Evolutionary conservation across 2,797 vertebrate genomes (phyloP), one percentile per base, ranked within the genome.

Genomic region (Neomorphus geoffroyi): DNA sequence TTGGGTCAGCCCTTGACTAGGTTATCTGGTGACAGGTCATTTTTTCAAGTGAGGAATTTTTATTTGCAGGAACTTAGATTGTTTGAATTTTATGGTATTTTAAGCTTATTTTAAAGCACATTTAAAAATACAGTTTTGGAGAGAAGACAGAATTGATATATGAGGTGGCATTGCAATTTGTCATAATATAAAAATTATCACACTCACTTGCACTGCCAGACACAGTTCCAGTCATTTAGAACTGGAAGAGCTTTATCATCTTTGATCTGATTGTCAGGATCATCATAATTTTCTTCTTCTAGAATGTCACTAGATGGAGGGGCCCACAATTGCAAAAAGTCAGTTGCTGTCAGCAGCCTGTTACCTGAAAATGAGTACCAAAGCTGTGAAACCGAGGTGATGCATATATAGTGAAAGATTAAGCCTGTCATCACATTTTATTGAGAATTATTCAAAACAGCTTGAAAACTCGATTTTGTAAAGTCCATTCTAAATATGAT

Each of bases 181-280:
- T 86, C 51, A 89, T 73, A 73, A 50, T 48, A 57, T 27, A 75
- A 74, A 91, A 78, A 62, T 80, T 78, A 72, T 97, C 98, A 97
- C 97, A 99, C 99, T 98, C 97, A 99, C 99, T 99, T 99, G 99
- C 99, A 99, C 97, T 99, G 99, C 99, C 99, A 99, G 96, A 99
- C 93, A 96, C 99, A 99, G 93, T 98, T 99, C 99, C 99, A 99
- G 97, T 99, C 99, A 95, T 98, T 99, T 92, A 99, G 98, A 96
- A 98, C 95, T 3, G 98, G 99, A 80, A 98, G 98, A 88, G 98
- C 96, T 98, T 98, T 98, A 97, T 98, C 98, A 54, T 99, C 98
- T 39, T 92, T 98, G 80, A 96, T 86, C 96, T 98, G 98, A 80
- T 90, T 96, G 64, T 98, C 98, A 91, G 98, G 98, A 96, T 94